A percentile compares a stretch with the other conserved stretches of the same genome.
These are phyloP conservation scores for Pteropus rufus DNA, from an alignment of 2,797 vertebrate species.

Conservation along the genomic window DNA sequence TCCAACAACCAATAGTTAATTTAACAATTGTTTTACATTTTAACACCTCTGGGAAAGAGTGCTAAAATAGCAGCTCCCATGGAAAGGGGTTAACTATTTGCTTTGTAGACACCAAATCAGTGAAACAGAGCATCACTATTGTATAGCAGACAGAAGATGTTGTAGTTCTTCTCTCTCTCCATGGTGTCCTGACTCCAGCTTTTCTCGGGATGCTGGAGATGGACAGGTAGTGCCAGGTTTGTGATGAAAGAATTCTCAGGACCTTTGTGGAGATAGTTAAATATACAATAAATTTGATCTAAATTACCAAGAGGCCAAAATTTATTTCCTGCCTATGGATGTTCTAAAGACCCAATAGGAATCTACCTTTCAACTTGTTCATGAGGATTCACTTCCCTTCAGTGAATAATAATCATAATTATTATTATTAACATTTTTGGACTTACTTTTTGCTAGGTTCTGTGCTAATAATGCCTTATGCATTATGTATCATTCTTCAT, in stretches of 20 bases:
- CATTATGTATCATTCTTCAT: background rate
- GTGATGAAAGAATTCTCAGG: background rate
- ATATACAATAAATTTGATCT: background rate
- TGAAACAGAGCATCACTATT: background rate
- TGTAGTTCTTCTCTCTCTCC: background rate
- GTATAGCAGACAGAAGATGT: background rate
- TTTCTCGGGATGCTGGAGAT: background rate
- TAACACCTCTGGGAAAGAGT: background rate
- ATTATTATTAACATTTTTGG: background rate
- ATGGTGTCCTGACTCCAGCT: background rate
- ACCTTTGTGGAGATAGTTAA: background rate
- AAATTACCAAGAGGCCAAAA: background rate
- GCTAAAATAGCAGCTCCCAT: background rate
- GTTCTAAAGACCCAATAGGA: background rate
- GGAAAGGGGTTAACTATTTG: background rate
- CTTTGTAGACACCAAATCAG: background rate
- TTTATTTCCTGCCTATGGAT: background rate
- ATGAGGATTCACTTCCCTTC: background rate
- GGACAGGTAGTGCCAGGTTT: background rate
- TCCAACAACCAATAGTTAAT: background rate
- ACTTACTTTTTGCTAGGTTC: background rate
- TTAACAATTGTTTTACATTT: slow-evolving; percentile 26
- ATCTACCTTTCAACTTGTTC: background rate
- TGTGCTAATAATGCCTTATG: background rate
- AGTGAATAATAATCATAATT: background rate